phyloP scores from a whole-genome alignment of 2,797 vertebrate species.

The Brachyrhaphis roseni region DNA sequence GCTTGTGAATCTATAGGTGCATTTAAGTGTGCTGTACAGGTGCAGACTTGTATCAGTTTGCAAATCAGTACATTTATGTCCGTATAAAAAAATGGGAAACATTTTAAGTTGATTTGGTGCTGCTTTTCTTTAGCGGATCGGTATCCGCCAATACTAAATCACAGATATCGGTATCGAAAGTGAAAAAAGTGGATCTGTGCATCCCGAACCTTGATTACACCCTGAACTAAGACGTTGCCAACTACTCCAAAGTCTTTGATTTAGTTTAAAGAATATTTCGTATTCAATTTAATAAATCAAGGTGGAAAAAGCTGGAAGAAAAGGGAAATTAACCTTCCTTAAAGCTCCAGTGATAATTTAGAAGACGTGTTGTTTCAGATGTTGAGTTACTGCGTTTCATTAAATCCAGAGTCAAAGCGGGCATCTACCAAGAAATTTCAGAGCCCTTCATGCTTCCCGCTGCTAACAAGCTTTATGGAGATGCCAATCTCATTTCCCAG shows the following conservation, averaged over 20 bases:
- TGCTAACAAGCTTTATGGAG: constrained; percentile 4
- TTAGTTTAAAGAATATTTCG: background rate
- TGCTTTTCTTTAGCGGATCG: too few species aligned
- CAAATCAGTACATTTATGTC: too few species aligned
- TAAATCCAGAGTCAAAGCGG: background rate
- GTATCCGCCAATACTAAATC: too few species aligned
- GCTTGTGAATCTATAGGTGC: too few species aligned
- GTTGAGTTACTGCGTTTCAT: background rate
- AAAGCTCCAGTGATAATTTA: background rate
- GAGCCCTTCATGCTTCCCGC: background rate
- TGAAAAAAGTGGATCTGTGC: background rate
- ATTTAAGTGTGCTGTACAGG: too few species aligned
- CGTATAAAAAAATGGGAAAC: too few species aligned
- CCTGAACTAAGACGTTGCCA: background rate
- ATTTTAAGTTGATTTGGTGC: too few species aligned
- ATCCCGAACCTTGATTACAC: too few species aligned
- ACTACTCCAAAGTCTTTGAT: background rate
- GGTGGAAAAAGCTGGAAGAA: background rate
- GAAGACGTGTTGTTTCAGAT: background rate
- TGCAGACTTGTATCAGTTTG: too few species aligned
- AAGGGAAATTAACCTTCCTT: background rate
- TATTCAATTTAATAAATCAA: background rate
- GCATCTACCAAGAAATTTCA: background rate
- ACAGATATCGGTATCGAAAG: too few species aligned
- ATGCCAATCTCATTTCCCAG: background rate